phyloP scores from a whole-genome alignment of 2,113 vertebrate species.

The Mobula birostris region DNA sequence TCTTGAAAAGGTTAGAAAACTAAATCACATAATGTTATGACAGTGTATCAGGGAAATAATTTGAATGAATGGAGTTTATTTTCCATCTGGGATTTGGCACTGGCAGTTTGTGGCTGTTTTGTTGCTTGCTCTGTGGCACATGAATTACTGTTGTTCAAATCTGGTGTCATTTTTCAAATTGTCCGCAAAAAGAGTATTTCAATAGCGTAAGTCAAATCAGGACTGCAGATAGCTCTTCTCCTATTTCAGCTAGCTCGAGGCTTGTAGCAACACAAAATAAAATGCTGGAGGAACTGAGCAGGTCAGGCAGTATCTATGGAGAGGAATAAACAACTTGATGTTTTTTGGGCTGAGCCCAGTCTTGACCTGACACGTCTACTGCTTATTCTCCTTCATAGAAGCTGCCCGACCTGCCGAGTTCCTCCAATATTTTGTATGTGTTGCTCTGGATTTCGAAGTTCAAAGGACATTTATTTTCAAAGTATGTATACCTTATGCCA shows the following conservation, averaged over 20 bases:
- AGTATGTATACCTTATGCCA: too few relatives aligned
- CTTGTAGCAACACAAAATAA: neutral
- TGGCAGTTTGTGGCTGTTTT: neutral
- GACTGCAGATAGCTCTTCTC: neutral
- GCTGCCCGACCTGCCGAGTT: too few relatives aligned
- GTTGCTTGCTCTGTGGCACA: neutral
- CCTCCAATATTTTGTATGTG: too few relatives aligned
- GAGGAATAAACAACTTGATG: too few relatives aligned
- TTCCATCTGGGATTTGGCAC: neutral
- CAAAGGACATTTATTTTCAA: too few relatives aligned
- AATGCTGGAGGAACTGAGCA: too few relatives aligned
- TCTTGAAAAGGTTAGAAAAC: neutral
- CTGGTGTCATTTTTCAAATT: neutral
- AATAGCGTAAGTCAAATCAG: neutral
- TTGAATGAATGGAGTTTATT: constrained; percentile 12
- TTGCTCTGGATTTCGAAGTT: too few relatives aligned
- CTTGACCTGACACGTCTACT: too few relatives aligned
- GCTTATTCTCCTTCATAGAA: too few relatives aligned
- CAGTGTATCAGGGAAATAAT: neutral
- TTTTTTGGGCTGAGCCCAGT: too few relatives aligned
- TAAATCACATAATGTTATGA: neutral
- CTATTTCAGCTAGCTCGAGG: neutral
- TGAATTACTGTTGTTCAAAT: neutral
- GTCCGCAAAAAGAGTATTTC: neutral
- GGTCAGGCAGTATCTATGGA: too few relatives aligned